phyloP scores from a whole-genome alignment of 2,888 invertebrate species.

The Noctua pronuba region DNA sequence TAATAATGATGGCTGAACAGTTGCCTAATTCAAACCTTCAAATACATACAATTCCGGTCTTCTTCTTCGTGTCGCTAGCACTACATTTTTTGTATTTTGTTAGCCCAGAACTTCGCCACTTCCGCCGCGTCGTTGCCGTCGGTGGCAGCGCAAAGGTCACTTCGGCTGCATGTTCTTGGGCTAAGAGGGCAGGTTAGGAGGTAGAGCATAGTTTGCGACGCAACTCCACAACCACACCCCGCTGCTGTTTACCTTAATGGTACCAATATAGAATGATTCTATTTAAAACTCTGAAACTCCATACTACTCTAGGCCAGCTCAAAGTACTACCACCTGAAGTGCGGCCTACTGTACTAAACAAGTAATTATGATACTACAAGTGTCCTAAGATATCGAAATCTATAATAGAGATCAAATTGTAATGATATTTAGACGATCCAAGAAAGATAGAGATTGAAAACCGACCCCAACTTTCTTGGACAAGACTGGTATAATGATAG shows the following conservation, averaged over 20 bases:
- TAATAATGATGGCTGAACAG: not conserved
- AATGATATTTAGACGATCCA: not conserved
- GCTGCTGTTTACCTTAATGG: not conserved
- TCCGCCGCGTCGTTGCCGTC: too few relatives aligned
- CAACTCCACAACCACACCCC: too few relatives aligned
- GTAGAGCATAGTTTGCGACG: too few relatives aligned
- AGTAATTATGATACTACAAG: not conserved
- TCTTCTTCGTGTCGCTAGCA: too few relatives aligned
- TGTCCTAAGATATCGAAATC: not conserved
- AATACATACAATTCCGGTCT: not conserved
- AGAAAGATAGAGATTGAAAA: constrained; percentile 24
- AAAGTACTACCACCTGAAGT: not conserved
- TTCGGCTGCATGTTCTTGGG: too few relatives aligned
- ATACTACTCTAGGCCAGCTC: not conserved
- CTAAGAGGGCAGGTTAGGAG: too few relatives aligned
- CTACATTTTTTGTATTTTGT: too few relatives aligned
- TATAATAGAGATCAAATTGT: not conserved
- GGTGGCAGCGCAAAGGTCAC: too few relatives aligned
- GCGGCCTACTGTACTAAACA: not conserved
- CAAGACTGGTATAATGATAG: constrained; percentile 9
- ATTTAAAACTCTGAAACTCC: not conserved
- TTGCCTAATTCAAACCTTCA: not conserved
- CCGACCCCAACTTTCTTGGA: constrained; percentile 12
- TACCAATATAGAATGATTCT: not conserved
- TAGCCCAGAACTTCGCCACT: too few relatives aligned